These are phyloP conservation scores for Arion vulgaris DNA, from an alignment of 1,140 invertebrate species.

Conservation along the genomic window DNA sequence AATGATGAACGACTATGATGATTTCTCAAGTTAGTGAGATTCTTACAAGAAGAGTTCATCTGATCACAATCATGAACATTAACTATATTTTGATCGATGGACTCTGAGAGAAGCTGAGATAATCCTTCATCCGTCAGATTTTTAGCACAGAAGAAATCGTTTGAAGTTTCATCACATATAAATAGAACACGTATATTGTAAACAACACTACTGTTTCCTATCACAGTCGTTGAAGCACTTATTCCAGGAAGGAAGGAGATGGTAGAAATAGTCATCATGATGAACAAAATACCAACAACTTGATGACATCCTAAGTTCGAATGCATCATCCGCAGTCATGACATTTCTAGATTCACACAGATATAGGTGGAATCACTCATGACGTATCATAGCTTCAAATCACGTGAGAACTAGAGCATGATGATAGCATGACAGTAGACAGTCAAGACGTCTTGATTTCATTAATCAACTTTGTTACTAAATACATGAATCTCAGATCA, in stretches of 20 bases:
- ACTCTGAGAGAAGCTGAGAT: not conserved
- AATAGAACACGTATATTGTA: not conserved
- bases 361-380: not conserved
- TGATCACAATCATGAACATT: not conserved
- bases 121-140: not conserved
- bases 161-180: conserved; percentile 16
- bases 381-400: conserved; percentile 13
- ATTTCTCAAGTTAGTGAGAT: too few species aligned
- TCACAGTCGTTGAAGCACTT: not conserved
- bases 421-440: too few species aligned
- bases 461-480: too few species aligned
- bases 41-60: not conserved
- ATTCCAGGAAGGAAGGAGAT: not conserved
- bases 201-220: not conserved
- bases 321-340: conserved; percentile 1
- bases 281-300: not conserved
- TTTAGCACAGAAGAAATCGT: not conserved
- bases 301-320: not conserved
- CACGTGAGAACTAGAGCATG: too few species aligned
- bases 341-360: conserved; percentile 24
- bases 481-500: too few species aligned
- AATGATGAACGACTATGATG: not conserved
- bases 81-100: not conserved
- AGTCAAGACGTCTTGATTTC: too few species aligned
- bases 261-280: not conserved